Evolutionary conservation across 2,797 vertebrate genomes (phyloP).

Genomic region (Allobates femoralis): DNA sequence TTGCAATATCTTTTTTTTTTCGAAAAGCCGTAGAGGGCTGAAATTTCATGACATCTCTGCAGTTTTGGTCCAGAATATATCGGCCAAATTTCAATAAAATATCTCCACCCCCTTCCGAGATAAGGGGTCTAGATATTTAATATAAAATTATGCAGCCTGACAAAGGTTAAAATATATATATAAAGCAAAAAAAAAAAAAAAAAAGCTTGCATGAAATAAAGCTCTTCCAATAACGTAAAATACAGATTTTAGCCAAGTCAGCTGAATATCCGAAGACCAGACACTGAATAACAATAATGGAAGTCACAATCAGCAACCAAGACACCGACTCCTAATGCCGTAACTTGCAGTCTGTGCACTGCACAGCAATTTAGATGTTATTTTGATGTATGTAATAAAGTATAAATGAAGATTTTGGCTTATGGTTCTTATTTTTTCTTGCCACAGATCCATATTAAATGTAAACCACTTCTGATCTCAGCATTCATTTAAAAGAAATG

Average conservation of each 20-base stretch:
- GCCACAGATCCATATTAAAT: background rate
- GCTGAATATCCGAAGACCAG: slow-evolving; percentile 37
- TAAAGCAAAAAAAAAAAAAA: slow-evolving; percentile 17
- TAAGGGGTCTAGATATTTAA: too few relatives aligned
- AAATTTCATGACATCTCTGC: too few relatives aligned
- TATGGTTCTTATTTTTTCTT: background rate
- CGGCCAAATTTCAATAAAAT: too few relatives aligned
- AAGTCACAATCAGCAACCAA: slow-evolving; percentile 23
- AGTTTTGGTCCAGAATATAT: too few relatives aligned
- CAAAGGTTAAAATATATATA: too few relatives aligned
- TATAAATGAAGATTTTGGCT: background rate
- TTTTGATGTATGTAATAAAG: slow-evolving; percentile 26
- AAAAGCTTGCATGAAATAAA: background rate
- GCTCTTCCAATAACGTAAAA: slow-evolving; percentile 40
- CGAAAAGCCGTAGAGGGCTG: too few relatives aligned
- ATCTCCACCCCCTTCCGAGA: too few relatives aligned
- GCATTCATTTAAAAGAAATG: background rate
- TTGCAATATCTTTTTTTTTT: too few relatives aligned
- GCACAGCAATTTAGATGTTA: background rate
- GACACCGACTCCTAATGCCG: background rate
- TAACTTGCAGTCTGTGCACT: slow-evolving; percentile 18
- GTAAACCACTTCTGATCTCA: background rate
- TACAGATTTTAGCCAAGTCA: background rate
- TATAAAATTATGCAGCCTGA: too few relatives aligned
- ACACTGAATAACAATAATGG: slow-evolving; percentile 26